Conservation (phyloP, 2,888 invertebrate species). For the Netelia melanura region DNA sequence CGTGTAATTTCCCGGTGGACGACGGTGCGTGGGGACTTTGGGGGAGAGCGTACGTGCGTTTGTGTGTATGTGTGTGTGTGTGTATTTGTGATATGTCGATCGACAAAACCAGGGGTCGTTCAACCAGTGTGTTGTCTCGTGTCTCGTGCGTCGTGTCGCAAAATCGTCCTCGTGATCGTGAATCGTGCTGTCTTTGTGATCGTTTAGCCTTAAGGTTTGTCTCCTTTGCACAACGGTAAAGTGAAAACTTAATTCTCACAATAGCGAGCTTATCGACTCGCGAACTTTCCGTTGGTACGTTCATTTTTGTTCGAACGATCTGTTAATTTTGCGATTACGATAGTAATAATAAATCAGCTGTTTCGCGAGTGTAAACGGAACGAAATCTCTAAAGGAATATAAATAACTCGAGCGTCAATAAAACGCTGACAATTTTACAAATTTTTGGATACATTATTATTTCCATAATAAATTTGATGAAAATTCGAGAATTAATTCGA, state of each 20-base stretch:
- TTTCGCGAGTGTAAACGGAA: no score
- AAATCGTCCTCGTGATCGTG: constrained; percentile 79
- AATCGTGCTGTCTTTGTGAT: constrained; percentile 80
- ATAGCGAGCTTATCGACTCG: background rate
- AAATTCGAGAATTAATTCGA: constrained; percentile 29
- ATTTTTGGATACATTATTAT: background rate
- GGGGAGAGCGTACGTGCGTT: constrained; percentile 65
- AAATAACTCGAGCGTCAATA: no score
- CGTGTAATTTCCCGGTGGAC: constrained; percentile 83
- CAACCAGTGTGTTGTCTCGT: constrained; percentile 83
- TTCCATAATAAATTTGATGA: background rate
- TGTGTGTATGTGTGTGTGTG: constrained; percentile 53
- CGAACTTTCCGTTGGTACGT: background rate
- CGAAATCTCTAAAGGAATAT: no score
- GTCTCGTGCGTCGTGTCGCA: constrained; percentile 80
- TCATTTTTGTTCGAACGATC: no score
- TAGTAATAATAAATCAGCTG: no score
- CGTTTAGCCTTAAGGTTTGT: constrained; percentile 76
- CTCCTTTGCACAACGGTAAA: background rate
- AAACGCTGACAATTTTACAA: no score
- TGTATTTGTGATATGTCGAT: constrained; percentile 69
- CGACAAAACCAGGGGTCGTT: constrained; percentile 77
- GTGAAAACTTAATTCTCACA: background rate
- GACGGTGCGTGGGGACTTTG: constrained; percentile 77
- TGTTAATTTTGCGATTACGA: no score